Evolutionary conservation across 2,888 invertebrate species (phyloP).

Genomic region (Drosophila austrosaltans): DNA sequence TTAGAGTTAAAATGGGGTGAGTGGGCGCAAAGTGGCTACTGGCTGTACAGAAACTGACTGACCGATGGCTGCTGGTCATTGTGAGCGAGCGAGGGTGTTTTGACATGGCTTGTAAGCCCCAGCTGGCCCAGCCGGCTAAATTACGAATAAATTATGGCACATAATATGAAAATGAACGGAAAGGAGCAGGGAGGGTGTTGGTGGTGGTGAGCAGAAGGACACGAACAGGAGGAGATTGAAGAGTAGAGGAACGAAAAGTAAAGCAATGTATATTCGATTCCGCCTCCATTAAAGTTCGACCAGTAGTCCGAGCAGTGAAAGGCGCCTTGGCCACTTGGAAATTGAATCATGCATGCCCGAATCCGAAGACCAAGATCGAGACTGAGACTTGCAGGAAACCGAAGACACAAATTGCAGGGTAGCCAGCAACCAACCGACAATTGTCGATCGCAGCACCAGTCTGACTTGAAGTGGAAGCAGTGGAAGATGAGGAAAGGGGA

Average conservation of each 20-base stretch:
- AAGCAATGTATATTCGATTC: constrained; percentile 16
- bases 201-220: constrained; percentile 12
- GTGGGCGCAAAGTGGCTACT: constrained; percentile 65
- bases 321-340: constrained; percentile 68
- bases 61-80: constrained; percentile 11
- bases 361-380: constrained; percentile 35
- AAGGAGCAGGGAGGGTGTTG: constrained; percentile 16
- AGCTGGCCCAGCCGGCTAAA: constrained; percentile 44
- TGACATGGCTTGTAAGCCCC: constrained; percentile 44
- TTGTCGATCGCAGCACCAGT: constrained; percentile 8
- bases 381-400: constrained; percentile 64
- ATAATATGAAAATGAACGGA: neutral
- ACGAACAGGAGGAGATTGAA: constrained; percentile 12
- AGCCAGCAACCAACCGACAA: constrained; percentile 39
- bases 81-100: constrained; percentile 36
- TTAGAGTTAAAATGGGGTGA: constrained; percentile 39
- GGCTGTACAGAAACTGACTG: constrained; percentile 35
- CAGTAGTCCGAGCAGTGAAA: constrained; percentile 63
- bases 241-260: no score
- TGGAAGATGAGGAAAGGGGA: neutral
- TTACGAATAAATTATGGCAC: constrained; percentile 70
- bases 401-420: constrained; percentile 75
- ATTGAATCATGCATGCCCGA: constrained; percentile 47
- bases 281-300: constrained; percentile 55
- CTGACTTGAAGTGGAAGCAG: neutral